A percentile compares a stretch with the other conserved stretches of the same genome.
phyloP scores from a whole-genome alignment of 1,140 invertebrate genomes.

The Samia ricini region DNA sequence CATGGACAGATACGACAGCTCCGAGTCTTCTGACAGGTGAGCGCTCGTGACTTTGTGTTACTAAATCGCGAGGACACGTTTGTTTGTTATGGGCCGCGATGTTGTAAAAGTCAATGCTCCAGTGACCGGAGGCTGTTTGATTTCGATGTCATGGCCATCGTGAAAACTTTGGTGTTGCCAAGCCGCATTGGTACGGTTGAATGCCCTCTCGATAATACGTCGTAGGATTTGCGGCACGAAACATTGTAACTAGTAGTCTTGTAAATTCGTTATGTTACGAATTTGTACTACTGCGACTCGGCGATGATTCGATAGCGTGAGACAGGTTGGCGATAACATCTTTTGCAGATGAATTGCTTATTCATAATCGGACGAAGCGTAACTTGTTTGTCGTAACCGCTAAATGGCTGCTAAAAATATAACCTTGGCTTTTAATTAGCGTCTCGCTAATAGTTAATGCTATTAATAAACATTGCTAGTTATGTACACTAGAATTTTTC shows the following conservation, averaged over 20 bases:
- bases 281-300: slow-evolving; percentile 6
- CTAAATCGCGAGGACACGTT: slow-evolving; percentile 26
- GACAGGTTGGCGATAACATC: slow-evolving; percentile 2
- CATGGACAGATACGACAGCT: slow-evolving; percentile 92
- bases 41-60: slow-evolving; percentile 41
- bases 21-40: slow-evolving; percentile 93
- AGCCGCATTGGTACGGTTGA: slow-evolving; percentile 54
- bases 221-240: slow-evolving; percentile 28
- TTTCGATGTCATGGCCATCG: slow-evolving; percentile 74
- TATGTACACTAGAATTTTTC: background rate
- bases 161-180: slow-evolving; percentile 57
- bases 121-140: slow-evolving; percentile 71
- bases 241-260: slow-evolving; percentile 15
- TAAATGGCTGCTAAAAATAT: slow-evolving; percentile 22
- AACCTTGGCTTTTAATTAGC: slow-evolving; percentile 29
- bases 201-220: slow-evolving; percentile 56
- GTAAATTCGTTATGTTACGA: slow-evolving; percentile 4
- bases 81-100: slow-evolving; percentile 26
- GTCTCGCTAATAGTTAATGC: slow-evolving; percentile 16
- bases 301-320: background rate
- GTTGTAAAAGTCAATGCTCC: slow-evolving; percentile 67
- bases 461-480: slow-evolving; percentile 10
- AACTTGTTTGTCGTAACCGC: slow-evolving; percentile 10
- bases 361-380: slow-evolving; percentile 9
- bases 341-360: slow-evolving; percentile 6